A percentile compares a stretch with the other conserved stretches of the same genome.
phyloP scores from a whole-genome alignment of 2,888 invertebrate genomes.

The Erebia ligea region DNA sequence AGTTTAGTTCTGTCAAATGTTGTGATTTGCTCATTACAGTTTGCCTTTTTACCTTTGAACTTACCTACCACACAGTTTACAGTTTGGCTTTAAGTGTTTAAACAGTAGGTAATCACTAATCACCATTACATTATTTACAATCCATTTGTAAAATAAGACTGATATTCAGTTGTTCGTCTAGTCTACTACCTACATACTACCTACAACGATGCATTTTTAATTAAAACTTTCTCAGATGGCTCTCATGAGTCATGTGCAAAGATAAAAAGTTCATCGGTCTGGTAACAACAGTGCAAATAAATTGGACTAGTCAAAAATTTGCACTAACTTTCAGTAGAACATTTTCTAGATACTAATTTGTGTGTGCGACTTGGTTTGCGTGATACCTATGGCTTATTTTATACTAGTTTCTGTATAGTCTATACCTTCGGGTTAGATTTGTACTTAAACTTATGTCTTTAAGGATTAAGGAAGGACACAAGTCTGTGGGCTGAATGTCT shows the following conservation, averaged over 20 bases:
- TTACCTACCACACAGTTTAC: too few species aligned
- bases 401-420: too few species aligned
- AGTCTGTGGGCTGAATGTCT: too few species aligned
- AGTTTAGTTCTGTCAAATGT: too few species aligned
- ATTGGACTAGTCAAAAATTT: neutral
- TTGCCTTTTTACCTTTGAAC: neutral
- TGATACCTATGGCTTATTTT: neutral
- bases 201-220: neutral
- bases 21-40: neutral
- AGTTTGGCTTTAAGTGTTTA: too few species aligned
- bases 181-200: too few species aligned
- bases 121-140: neutral
- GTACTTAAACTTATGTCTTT: too few species aligned
- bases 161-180: neutral
- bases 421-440: too few species aligned
- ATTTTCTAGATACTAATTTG: neutral
- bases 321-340: neutral
- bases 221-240: conserved; percentile 11
- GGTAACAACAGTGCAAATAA: conserved; percentile 2
- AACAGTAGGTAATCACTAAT: neutral
- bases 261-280: neutral
- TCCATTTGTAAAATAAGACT: neutral
- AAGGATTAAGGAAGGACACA: too few species aligned
- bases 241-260: neutral
- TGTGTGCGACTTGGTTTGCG: neutral